Evolutionary conservation across 2,113 vertebrate genomes (phyloP).

Genomic region (Hassar affinis): DNA sequence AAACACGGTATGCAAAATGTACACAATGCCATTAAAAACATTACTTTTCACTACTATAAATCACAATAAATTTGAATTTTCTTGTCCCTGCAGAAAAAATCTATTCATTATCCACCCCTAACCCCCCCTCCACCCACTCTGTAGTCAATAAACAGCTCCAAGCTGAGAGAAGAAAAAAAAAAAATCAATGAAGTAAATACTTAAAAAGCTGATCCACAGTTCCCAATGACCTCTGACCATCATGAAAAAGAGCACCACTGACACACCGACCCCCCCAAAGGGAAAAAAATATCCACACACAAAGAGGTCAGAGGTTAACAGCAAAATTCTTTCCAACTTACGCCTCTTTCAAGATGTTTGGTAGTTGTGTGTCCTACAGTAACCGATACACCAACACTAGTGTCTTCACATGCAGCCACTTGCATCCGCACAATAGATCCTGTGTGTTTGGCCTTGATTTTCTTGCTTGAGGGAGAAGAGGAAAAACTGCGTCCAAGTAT

Average conservation of each 20-base stretch:
- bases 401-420: slow-evolving; percentile 13
- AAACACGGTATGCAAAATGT: background rate
- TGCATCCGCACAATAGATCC: slow-evolving; percentile 26
- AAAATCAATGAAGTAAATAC: slow-evolving; percentile 1
- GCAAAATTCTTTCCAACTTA: background rate
- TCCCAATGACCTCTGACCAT: background rate
- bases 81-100: background rate
- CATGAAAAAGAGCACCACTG: background rate
- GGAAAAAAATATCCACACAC: background rate
- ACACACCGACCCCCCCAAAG: background rate
- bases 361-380: background rate
- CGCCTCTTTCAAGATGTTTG: background rate
- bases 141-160: background rate
- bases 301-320: background rate
- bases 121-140: no score
- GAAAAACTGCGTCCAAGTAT: slow-evolving; percentile 14
- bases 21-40: background rate
- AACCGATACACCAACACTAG: background rate
- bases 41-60: background rate
- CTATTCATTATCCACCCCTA: no score
- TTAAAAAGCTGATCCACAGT: background rate
- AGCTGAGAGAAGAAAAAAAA: background rate
- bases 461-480: background rate
- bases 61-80: background rate
- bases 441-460: slow-evolving; percentile 1